Conservation (phyloP, 2,888 invertebrate species). For the Cotesia congregata region DNA sequence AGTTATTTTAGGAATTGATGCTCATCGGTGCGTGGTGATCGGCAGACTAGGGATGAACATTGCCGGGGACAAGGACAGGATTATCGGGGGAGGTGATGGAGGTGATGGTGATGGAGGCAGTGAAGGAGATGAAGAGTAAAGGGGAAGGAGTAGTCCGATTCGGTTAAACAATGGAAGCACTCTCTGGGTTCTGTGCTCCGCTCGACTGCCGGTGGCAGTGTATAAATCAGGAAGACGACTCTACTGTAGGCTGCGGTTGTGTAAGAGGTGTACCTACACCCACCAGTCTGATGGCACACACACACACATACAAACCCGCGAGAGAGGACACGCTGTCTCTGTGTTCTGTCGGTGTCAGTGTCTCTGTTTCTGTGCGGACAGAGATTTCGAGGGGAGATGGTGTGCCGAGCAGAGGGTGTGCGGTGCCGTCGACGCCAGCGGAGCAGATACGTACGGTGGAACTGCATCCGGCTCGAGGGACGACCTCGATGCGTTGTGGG, state of each 20-base stretch:
- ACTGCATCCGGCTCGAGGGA: conserved; percentile 60
- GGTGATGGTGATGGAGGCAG: conserved; percentile 8
- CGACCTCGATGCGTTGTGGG: conserved; percentile 65
- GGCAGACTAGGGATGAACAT: conserved; percentile 25
- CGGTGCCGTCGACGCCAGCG: conserved; percentile 37
- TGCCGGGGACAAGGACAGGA: conserved; percentile 12
- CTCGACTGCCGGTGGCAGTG: conserved; percentile 62
- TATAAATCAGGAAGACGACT: conserved; percentile 68
- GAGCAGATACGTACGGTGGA: conserved; percentile 54
- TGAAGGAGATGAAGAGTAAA: conserved; percentile 23
- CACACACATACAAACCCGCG: too few species aligned
- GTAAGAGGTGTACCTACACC: conserved; percentile 37
- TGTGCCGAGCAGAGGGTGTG: conserved; percentile 13
- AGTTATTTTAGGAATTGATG: conserved; percentile 30
- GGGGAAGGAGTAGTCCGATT: conserved; percentile 51
- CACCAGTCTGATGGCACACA: conserved; percentile 43
- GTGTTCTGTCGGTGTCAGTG: too few species aligned
- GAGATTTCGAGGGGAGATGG: conserved; percentile 18
- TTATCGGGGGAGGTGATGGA: not conserved
- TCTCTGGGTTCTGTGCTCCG: conserved; percentile 49
- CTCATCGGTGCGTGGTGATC: conserved; percentile 39
- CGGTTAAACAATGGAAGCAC: conserved; percentile 66
- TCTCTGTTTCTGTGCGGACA: not conserved
- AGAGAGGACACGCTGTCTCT: too few species aligned
- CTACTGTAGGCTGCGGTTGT: conserved; percentile 48